Conservation (phyloP, 2,797 vertebrate species). For the Thripadectes ignobilis region DNA sequence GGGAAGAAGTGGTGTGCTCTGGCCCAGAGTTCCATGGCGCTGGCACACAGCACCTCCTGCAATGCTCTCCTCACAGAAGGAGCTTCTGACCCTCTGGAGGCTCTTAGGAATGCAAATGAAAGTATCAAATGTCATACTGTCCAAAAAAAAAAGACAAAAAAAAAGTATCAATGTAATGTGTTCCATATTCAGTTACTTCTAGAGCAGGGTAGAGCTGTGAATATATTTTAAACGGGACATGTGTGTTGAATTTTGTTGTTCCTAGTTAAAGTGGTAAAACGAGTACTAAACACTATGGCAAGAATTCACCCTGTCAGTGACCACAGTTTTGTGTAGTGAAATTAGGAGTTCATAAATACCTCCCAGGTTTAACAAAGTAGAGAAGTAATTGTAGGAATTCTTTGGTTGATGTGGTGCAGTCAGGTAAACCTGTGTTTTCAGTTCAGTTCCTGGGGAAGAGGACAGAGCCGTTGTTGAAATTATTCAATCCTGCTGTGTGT, state of each 20-base stretch:
- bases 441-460: background rate
- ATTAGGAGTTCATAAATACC: background rate
- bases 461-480: background rate
- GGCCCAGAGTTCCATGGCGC: fast-evolving
- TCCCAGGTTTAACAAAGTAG: background rate
- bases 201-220: background rate
- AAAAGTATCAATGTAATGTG: background rate
- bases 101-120: background rate
- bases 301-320: background rate
- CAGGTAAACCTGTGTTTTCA: background rate
- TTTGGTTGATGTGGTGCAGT: background rate
- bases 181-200: background rate
- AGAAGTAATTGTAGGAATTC: background rate
- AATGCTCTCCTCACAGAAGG: fast-evolving
- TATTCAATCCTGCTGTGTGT: background rate
- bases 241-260: background rate
- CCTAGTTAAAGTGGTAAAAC: background rate
- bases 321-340: background rate
- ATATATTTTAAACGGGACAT: background rate
- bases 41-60: background rate
- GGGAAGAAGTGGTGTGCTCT: fast-evolving
- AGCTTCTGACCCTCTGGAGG: background rate
- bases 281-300: background rate
- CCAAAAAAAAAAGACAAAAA: background rate
- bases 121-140: background rate